Percentiles rank a stretch among this genome's conserved stretches.
Conservation (phyloP, 2,888 invertebrate species). For the Parthenolecanium corni region DNA sequence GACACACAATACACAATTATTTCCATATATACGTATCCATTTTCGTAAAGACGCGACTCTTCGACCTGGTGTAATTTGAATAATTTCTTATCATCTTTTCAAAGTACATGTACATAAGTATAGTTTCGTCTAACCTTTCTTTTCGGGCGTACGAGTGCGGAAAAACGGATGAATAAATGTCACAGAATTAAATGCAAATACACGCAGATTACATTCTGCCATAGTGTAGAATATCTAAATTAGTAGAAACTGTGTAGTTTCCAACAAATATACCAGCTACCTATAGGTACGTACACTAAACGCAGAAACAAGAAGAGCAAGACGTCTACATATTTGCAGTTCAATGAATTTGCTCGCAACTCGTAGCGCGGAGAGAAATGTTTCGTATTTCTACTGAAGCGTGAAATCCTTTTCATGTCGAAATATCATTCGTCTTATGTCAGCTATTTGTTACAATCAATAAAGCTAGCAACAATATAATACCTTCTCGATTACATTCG, state of each 20-base stretch:
- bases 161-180: slow-evolving; percentile 2
- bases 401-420: slow-evolving; percentile 4
- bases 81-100: no score
- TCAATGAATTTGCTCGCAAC: not conserved
- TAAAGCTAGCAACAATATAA: not conserved
- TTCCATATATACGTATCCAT: no score
- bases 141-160: no score
- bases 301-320: not conserved
- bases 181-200: not conserved
- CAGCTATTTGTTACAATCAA: slow-evolving; percentile 7
- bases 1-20: no score
- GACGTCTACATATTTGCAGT: slow-evolving; percentile 6
- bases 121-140: no score
- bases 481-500: no score
- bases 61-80: no score
- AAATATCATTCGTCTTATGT: slow-evolving; percentile 13
- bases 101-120: no score
- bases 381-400: slow-evolving; percentile 3
- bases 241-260: slow-evolving; percentile 4
- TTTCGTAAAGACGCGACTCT: no score
- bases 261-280: no score
- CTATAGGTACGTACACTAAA: not conserved
- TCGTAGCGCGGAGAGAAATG: not conserved
- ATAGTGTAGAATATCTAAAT: not conserved
- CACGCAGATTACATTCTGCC: not conserved